Percentiles rank a stretch among this genome's conserved stretches.
Conservation (phyloP, 2,113 vertebrate genomes). For the Taurulus bubalis region DNA sequence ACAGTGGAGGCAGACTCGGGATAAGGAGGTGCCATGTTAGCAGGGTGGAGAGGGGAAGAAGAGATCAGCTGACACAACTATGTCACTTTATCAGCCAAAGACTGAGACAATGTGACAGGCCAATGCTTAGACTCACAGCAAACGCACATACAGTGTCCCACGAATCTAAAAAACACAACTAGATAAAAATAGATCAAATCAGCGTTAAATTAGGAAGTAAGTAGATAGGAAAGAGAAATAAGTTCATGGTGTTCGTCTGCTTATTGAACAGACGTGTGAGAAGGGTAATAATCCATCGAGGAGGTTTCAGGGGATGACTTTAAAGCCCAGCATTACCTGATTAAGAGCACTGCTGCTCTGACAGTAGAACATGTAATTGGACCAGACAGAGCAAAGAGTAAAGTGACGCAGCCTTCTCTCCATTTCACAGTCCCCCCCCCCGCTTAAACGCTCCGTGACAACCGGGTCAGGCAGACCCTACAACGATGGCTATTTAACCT, state of each 20-base stretch:
- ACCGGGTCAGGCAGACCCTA: conserved; percentile 51
- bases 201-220: conserved; percentile 11
- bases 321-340: conserved; percentile 75
- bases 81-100: conserved; percentile 68
- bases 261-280: conserved; percentile 26
- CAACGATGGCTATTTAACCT: conserved; percentile 44
- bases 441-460: conserved; percentile 33
- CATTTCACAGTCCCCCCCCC: background rate
- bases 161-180: conserved; percentile 22
- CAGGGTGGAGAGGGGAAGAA: conserved; percentile 17
- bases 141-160: conserved; percentile 24
- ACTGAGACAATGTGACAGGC: conserved; percentile 56
- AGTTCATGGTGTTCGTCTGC: background rate
- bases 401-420: conserved; percentile 50
- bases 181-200: conserved; percentile 3
- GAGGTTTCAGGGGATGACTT: conserved; percentile 50
- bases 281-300: conserved; percentile 46
- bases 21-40: conserved; percentile 57
- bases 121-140: conserved; percentile 12
- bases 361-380: conserved; percentile 75
- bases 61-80: conserved; percentile 72
- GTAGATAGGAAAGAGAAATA: background rate
- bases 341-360: conserved; percentile 73
- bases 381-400: conserved; percentile 73
- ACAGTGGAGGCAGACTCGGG: conserved; percentile 51